phyloP scores from a whole-genome alignment of 2,888 invertebrate genomes.

The Bombylius discolor region DNA sequence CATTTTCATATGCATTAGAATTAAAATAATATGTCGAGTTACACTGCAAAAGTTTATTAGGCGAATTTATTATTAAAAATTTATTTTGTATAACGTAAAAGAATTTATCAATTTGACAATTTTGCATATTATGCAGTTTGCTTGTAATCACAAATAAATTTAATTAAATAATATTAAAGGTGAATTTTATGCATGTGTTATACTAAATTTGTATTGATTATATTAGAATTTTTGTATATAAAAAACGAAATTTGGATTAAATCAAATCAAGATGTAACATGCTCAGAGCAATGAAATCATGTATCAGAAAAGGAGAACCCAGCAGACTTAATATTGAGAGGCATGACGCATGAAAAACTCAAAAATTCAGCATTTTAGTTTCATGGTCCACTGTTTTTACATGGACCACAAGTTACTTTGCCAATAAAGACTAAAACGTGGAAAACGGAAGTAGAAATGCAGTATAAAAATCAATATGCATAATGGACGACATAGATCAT shows the following conservation, averaged over 20 bases:
- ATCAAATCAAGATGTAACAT: neutral
- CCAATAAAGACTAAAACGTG: neutral
- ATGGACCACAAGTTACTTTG: neutral
- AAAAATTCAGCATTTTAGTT: neutral
- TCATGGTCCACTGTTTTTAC: neutral
- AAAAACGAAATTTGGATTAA: constrained; percentile 1
- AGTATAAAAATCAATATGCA: neutral
- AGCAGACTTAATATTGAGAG: neutral
- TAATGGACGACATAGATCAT: neutral
- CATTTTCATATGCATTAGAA: too few species aligned
- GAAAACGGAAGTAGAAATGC: neutral
- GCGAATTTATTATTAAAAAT: too few species aligned
- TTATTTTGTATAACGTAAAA: too few species aligned
- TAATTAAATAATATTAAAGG: too few species aligned
- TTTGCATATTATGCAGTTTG: too few species aligned
- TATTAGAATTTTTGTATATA: too few species aligned
- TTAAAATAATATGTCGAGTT: too few species aligned
- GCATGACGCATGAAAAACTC: neutral
- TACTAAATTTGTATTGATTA: too few species aligned
- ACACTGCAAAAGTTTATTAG: too few species aligned
- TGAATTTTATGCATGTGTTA: too few species aligned
- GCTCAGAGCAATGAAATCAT: neutral
- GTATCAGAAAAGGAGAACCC: neutral
- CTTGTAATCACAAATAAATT: too few species aligned
- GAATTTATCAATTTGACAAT: too few species aligned